Base-by-base conservation (phyloP, 2,888 invertebrate genomes). In the Erynnis tages region DNA sequence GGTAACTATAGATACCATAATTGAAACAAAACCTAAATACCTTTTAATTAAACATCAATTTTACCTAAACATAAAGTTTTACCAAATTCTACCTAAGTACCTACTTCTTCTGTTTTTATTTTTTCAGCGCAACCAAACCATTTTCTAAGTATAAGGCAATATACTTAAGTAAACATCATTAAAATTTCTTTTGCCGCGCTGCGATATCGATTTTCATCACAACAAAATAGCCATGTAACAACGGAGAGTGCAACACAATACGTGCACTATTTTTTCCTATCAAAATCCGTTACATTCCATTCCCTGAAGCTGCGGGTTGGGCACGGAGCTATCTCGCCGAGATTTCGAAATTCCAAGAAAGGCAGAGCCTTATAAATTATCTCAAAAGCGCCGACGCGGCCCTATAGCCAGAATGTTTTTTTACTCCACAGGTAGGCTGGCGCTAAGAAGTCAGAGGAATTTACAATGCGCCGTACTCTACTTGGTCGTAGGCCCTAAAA, bases 301-400 rank as follows among this genome's bases (percentile, higher is more conserved):
- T 79, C 79, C 75, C 69, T 71, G 73, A 72, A 71, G 77, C 80
- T 72, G 73, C 71, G 74, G 71, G 71, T 66, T 64, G 65, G 66
- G 65, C 66, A 62, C 72, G 78, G 65, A 77, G 79, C 79, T 78
- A 79, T 81, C 85, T 80, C 73, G 70, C 69, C 73, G 79, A 83
- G 85, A 88, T 89, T 89, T 88, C 85, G 86, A 84, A 88, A 89
- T 88, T 88, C 88, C 79, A 74, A 82, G 88, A 88, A 88, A 86
- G 87, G 87, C 78, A 82, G 75, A 81, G 80, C 85, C 87, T 88
- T 87, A 87, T 88, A 88, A 88, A 88, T 87, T 86, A 87, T 89
- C 84, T 84, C 88, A 88, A 89, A 89, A 87, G 88, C 77, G 86
- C 88, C 89, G 89, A 82, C 88, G 72, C 83, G 84, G 86, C 77